Evolutionary conservation across 2,888 invertebrate genomes (phyloP), one percentile per base, ranked within the genome.

Genomic region (Chironomus riparius): DNA sequence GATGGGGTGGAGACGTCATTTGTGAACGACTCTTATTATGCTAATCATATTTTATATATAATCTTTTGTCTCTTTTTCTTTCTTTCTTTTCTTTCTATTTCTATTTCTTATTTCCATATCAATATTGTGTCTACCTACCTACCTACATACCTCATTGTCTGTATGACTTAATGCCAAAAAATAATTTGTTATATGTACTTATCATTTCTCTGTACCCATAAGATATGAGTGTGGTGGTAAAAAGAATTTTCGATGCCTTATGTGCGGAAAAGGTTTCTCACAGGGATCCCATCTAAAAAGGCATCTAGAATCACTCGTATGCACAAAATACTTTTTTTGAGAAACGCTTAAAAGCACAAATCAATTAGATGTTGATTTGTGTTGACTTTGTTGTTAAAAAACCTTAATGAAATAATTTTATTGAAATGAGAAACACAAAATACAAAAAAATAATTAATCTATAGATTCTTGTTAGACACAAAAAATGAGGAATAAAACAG

Each of bases 141-240:
- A 28, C 28, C 3, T 65, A 50, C 5, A 65, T 10, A 65, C 22
- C 24, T 65, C 13, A 21, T 22, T 10, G 10, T 65, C 10, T 38
- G 38, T 38, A 38, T 38, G 38, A 38, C 38, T 38, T 38, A 38
- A 38, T 38, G 18, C 56, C 65, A 65, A 65, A 65, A 21, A 38
- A 38, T 38, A 38, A 38, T 38, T 10, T 38, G 38, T 38, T 38
- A 38, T 10, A 38, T 38, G 38, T 38, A 65, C 65, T 22, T 15
- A 15, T 15, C 7, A 18, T 56, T 50, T 50, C 12, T 50, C 50
- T 56, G n/a, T 18, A 24, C 22, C 2, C 22, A 24, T 24, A 77
- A 90, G 89, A 83, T 90, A 90, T 82, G 92, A 92, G 83, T 92
- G 92, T 83, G 87, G 88, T 77, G 88, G 88, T 77, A 88, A 87